Percentiles rank a stretch among this genome's conserved stretches.
Evolutionary conservation across 1,140 invertebrate species (phyloP).

Genomic region (Dreissena rostriformis): DNA sequence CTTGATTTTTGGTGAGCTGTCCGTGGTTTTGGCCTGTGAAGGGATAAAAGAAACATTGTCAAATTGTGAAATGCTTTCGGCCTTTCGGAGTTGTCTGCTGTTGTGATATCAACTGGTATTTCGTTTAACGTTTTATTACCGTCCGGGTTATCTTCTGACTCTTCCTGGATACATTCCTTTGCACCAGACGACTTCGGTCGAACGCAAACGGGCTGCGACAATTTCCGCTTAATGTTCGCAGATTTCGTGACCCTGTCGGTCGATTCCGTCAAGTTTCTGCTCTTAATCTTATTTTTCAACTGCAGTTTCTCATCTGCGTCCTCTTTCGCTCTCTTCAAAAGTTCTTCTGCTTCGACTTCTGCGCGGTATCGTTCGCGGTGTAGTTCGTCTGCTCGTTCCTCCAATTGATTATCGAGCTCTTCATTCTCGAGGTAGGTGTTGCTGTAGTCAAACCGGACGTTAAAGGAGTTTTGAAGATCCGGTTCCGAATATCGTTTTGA

Average conservation of each 20-base stretch:
- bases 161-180: neutral
- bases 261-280: constrained; percentile 54
- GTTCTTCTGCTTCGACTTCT: constrained; percentile 53
- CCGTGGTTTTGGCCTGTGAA: constrained; percentile 56
- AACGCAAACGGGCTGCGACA: neutral
- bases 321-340: constrained; percentile 55
- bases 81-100: constrained; percentile 34
- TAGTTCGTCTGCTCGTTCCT: constrained; percentile 47
- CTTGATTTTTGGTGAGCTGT: no score
- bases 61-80: constrained; percentile 55
- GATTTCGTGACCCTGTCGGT: constrained; percentile 22
- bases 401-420: constrained; percentile 44
- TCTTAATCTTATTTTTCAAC: constrained; percentile 59
- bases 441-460: constrained; percentile 62
- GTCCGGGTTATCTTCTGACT: neutral
- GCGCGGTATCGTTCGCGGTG: constrained; percentile 44
- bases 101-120: no score
- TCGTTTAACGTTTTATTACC: neutral
- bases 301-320: constrained; percentile 58
- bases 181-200: neutral
- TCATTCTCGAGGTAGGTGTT: constrained; percentile 61
- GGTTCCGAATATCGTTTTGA: constrained; percentile 10
- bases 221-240: constrained; percentile 6
- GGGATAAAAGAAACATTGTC: constrained; percentile 59
- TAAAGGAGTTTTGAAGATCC: constrained; percentile 11